Base-by-base conservation (phyloP, 2,888 invertebrate genomes). In the Drosophila aldrichi region DNA sequence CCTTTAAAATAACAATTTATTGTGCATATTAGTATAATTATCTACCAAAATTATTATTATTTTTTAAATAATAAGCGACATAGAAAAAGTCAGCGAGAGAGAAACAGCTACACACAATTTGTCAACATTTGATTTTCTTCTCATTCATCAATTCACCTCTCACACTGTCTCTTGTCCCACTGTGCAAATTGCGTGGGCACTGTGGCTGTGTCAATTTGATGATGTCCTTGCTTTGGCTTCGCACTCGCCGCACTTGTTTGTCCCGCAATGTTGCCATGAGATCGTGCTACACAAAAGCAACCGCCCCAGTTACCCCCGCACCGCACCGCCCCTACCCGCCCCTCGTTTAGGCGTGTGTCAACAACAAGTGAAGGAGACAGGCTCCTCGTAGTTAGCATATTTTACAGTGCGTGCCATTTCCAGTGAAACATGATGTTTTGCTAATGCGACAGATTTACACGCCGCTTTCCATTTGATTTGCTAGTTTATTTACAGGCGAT, bases 371-470 rank as follows among this genome's bases (percentile, higher is more conserved):
- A 8, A 44, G 61, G 44, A n/a, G 65, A 34, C 52, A 41, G 16
- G 32, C 48, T 25, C 16, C 51, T 48, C 44, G 70, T 70, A 70
- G 66, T 74, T 74, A 57, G 73, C 71, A 82, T 74, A 76, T 77
- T 82, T 74, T 71, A 69, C 84, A 86, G 91, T 82, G 88, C 92
- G 92, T 92, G 91, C 82, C 90, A 76, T 88, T 89, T 86, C 77
- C 68, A 82, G 75, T 75, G 79, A 81, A 88, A 90, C 92, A 92
- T 92, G 92, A 87, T 90, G 82, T 91, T 91, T 91, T 81, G 88
- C 90, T 92, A 92, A 92, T 92, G 91, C 91, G 66, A 74, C 80
- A 90, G 92, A 91, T 92, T 90, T 89, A 67, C 73, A 68, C 69
- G 74, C 54, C 67, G 72, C 69, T 69, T 71, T 72, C 70, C 74